Conservation (phyloP, 2,797 vertebrate species). For the Ispidina lecontei region DNA sequence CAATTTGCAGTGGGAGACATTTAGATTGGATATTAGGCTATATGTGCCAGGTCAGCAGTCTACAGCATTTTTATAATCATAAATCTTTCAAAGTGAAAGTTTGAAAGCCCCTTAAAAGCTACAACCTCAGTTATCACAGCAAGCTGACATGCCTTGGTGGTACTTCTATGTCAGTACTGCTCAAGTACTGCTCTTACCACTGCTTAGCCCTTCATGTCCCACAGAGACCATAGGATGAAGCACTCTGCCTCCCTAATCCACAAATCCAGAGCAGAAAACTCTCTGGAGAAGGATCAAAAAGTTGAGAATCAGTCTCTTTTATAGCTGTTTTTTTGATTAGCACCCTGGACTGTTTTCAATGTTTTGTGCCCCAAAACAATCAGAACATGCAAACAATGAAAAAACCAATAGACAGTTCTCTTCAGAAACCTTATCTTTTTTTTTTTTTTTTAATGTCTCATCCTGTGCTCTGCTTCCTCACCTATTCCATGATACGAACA, state of each 20-base stretch:
- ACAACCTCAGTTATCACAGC: background rate
- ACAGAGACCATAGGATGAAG: background rate
- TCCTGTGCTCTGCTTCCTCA: background rate
- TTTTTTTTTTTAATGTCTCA: background rate
- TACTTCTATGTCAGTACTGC: background rate
- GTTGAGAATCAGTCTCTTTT: background rate
- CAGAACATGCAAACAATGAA: background rate
- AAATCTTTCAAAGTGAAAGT: background rate
- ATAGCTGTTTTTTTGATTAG: background rate
- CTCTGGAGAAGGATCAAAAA: background rate
- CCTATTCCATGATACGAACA: fast-evolving
- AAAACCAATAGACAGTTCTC: background rate
- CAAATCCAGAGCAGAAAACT: background rate
- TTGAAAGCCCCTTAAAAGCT: background rate
- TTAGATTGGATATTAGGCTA: background rate
- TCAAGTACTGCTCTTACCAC: background rate
- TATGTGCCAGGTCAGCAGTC: background rate
- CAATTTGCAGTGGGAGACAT: background rate
- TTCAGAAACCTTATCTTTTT: background rate
- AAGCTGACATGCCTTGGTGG: background rate
- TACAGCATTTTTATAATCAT: background rate
- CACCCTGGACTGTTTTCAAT: background rate
- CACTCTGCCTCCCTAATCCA: background rate
- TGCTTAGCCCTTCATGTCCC: background rate
- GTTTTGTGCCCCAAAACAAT: background rate